Base-by-base conservation (phyloP, 1,140 invertebrate species). In the Drosophila takahashii region DNA sequence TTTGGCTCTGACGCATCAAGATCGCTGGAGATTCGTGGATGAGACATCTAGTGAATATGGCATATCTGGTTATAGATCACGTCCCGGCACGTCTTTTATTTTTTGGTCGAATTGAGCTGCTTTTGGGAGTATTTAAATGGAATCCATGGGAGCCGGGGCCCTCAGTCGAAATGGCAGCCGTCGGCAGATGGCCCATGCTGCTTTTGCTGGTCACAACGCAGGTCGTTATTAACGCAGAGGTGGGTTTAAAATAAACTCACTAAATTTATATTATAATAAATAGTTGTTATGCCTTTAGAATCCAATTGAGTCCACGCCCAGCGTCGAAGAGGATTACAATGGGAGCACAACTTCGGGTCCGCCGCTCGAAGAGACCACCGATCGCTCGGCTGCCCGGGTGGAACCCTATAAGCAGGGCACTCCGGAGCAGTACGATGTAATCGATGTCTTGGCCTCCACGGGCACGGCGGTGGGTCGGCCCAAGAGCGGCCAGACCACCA, bases 401-500 rank as follows among this genome's bases (percentile, higher is more conserved):
- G 74, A 78, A 11, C 32, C 45, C 4, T 15, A 75, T 3, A 4
- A 16, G 0, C 32, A 50, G 16, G 26, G 11, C 3, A 2, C 7
- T 32, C 58, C 9, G 34, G 56, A 60, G 9, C 47, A 60, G 0
- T 89, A 89, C 36, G 85, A 89, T 50, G 73, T 89, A 0, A 69
- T 89, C 10, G 84, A 89, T 69, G 85, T 89, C 11, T 8, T 77
- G 64, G 67, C 57, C 0, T 57, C 79, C 29, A 80, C 64, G 10
- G 66, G 69, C 29, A 47, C 59, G 3, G 51, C 36, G 4, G 45
- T 48, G 22, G 65, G 72, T 13, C 80, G 48, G n/a, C 16, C 67
- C 2, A 89, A 80, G 15, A 91, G 34, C 13, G 90, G 90, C 7
- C 84, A 81, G 32, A 91, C 90, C 36, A 86, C 90, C 2, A 75